Conservation (phyloP, 1,140 invertebrate species). For the Macrocentrus cingulum region DNA sequence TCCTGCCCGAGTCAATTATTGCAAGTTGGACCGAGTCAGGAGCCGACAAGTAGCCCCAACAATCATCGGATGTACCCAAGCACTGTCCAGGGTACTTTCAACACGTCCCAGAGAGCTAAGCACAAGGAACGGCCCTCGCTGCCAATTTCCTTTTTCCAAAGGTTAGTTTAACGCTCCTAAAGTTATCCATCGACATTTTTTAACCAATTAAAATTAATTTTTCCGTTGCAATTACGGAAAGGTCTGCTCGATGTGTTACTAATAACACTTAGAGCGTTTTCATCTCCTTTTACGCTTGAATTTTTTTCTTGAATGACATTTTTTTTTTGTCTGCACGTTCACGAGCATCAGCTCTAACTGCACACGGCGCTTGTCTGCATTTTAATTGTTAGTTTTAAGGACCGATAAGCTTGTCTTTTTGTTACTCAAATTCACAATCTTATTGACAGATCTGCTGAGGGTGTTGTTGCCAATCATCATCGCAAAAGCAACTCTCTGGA, state of each 20-base stretch:
- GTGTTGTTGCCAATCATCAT: slow-evolving; percentile 61
- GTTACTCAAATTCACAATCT: slow-evolving; percentile 3
- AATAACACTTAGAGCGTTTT: neutral
- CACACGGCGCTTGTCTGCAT: slow-evolving; percentile 12
- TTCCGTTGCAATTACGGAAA: too few relatives aligned
- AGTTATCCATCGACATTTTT: slow-evolving; percentile 1
- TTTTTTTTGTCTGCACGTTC: slow-evolving; percentile 13
- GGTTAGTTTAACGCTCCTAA: slow-evolving; percentile 47
- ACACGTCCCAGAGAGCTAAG: slow-evolving; percentile 59
- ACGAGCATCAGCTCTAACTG: slow-evolving; percentile 20
- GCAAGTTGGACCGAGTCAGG: slow-evolving; percentile 58
- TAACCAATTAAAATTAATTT: neutral
- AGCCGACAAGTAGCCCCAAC: slow-evolving; percentile 46
- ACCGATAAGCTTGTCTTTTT: too few relatives aligned
- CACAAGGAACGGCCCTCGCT: slow-evolving; percentile 63
- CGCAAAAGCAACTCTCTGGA: slow-evolving; percentile 81
- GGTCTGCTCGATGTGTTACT: too few relatives aligned
- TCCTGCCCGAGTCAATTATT: slow-evolving; percentile 87
- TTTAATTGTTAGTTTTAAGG: neutral
- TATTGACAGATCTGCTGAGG: slow-evolving; percentile 45
- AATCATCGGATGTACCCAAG: slow-evolving; percentile 51
- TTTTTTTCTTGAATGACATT: neutral
- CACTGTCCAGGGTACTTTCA: slow-evolving; percentile 47
- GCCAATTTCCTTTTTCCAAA: slow-evolving; percentile 52
- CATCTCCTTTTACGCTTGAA: too few relatives aligned